Conservation (phyloP, 2,113 vertebrate species). For the Dunckerocampus dactyliophorus region DNA sequence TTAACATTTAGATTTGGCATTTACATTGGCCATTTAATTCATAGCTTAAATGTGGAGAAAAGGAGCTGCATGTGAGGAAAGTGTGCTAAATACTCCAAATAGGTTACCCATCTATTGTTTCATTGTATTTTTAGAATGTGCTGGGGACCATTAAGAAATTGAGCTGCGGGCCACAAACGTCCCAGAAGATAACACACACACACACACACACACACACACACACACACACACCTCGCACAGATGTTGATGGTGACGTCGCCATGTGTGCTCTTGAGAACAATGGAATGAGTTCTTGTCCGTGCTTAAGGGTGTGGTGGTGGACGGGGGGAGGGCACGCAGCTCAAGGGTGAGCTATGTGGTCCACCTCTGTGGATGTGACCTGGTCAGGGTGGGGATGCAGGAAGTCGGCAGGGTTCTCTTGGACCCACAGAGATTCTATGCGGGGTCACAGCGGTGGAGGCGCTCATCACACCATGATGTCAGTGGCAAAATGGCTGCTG, state of each 20-base stretch:
- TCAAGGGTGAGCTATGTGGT: conserved; percentile 47
- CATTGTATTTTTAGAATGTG: too few species aligned
- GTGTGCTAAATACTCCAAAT: too few species aligned
- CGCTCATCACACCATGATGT: conserved; percentile 28
- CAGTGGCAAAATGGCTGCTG: conserved; percentile 2
- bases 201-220: too few species aligned
- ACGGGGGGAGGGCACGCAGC: conserved; percentile 27
- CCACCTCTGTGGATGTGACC: conserved; percentile 49
- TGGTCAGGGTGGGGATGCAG: conserved; percentile 52
- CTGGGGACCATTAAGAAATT: too few species aligned
- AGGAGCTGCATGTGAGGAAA: too few species aligned
- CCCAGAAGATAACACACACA: conserved; percentile 23
- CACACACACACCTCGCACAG: conserved; percentile 35
- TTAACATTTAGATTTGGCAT: too few species aligned
- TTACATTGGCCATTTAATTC: too few species aligned
- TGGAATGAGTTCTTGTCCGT: conserved; percentile 47
- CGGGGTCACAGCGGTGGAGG: conserved; percentile 22
- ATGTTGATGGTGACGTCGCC: conserved; percentile 40
- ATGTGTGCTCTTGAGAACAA: conserved; percentile 60
- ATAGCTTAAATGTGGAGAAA: too few species aligned
- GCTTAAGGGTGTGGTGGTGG: conserved; percentile 33
- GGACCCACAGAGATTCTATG: neutral
- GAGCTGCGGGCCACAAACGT: neutral
- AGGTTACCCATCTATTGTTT: too few species aligned
- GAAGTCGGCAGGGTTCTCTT: conserved; percentile 39